phyloP scores from a whole-genome alignment of 2,113 vertebrate genomes.

The Tyrannus savana region DNA sequence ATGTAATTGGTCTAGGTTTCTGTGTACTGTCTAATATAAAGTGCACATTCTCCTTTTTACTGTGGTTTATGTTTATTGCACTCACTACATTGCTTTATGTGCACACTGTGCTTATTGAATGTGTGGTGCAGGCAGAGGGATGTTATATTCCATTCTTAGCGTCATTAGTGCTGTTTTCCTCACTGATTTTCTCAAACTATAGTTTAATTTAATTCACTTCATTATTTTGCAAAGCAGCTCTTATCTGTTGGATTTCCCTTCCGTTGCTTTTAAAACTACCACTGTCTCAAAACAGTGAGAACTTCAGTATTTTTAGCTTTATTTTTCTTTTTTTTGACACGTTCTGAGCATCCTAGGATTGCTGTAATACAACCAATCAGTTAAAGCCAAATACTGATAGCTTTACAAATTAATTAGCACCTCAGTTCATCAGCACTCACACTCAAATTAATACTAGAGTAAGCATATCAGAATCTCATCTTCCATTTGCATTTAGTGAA shows the following conservation, averaged over 20 bases:
- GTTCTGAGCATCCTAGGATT: not conserved
- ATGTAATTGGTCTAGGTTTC: constrained; percentile 38
- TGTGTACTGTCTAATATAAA: constrained; percentile 41
- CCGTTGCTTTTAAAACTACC: constrained; percentile 29
- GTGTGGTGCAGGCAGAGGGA: constrained; percentile 36
- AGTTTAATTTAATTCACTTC: constrained; percentile 67
- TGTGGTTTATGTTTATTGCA: constrained; percentile 70
- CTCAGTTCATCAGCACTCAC: constrained; percentile 34
- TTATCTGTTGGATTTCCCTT: constrained; percentile 46
- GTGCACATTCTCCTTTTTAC: constrained; percentile 52
- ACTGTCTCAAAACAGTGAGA: constrained; percentile 1
- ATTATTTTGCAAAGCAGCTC: constrained; percentile 65
- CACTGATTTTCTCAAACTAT: constrained; percentile 62
- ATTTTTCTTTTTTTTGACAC: not conserved
- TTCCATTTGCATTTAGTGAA: constrained; percentile 27
- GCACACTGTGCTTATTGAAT: constrained; percentile 27
- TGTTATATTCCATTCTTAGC: constrained; percentile 57
- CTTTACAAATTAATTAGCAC: constrained; percentile 53
- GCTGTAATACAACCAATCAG: constrained; percentile 18
- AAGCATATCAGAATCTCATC: constrained; percentile 16
- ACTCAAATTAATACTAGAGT: constrained; percentile 13
- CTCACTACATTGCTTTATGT: constrained; percentile 58
- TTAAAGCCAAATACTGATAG: constrained; percentile 16
- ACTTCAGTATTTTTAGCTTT: constrained; percentile 5
- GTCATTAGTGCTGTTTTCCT: constrained; percentile 53